Evolutionary conservation across 2,888 invertebrate species (phyloP).

Genomic region (Diarsia rubi): DNA sequence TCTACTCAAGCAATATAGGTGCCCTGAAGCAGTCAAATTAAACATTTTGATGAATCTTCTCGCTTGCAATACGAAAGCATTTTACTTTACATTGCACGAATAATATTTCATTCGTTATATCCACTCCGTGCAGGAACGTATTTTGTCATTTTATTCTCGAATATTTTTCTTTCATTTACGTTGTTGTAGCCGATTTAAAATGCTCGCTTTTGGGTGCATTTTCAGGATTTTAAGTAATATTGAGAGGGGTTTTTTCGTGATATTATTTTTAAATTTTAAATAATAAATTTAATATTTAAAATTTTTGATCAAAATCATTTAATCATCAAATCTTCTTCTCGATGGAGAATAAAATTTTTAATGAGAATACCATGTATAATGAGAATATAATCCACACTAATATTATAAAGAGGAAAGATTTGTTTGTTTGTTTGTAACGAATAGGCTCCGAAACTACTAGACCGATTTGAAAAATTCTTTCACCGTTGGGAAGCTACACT

Average conservation of each 20-base stretch:
- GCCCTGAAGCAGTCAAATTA: constrained; percentile 44
- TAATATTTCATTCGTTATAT: constrained; percentile 57
- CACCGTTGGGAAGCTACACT: no score
- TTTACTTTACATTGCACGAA: constrained; percentile 57
- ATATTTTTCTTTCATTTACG: constrained; percentile 49
- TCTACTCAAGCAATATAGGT: constrained; percentile 16
- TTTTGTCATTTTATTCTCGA: constrained; percentile 58
- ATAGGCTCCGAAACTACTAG: no score
- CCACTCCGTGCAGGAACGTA: constrained; percentile 43
- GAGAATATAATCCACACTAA: no score
- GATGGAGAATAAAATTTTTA: not conserved
- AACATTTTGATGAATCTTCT: constrained; percentile 52
- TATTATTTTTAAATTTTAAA: no score
- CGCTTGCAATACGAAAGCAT: constrained; percentile 51
- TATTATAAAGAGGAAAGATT: no score
- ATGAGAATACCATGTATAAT: not conserved
- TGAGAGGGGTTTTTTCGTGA: not conserved
- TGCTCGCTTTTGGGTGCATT: constrained; percentile 20
- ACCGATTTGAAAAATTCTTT: no score
- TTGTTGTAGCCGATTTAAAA: constrained; percentile 20
- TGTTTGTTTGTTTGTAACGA: no score
- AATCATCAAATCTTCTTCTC: no score
- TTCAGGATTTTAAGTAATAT: constrained; percentile 6
- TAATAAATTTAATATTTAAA: no score
- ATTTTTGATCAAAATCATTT: no score